Percentiles rank a stretch among this genome's conserved stretches.
Evolutionary conservation across 2,888 invertebrate species (phyloP).

Genomic region (Podabrus alpinus): DNA sequence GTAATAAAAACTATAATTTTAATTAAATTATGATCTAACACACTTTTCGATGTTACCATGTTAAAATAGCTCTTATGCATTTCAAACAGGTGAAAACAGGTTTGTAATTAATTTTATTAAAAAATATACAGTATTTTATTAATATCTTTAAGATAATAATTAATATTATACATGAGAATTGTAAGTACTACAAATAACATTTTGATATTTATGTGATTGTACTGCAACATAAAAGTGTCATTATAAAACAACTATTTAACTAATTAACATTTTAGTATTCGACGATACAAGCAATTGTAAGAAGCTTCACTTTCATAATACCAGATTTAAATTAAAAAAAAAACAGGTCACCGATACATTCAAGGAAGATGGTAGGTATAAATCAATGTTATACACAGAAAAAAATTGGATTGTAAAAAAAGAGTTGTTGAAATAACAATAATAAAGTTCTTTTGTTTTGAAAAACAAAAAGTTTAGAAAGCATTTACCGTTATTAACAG

Average conservation of each 20-base stretch:
- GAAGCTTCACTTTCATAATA: not conserved
- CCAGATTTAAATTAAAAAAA: not conserved
- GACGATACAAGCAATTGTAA: not conserved
- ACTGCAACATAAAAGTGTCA: not conserved
- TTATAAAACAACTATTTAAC: not conserved
- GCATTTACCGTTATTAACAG: not conserved
- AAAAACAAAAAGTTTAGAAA: not conserved
- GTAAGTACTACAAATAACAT: constrained; percentile 3
- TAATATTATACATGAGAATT: not conserved
- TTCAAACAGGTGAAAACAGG: not conserved
- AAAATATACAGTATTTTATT: not conserved
- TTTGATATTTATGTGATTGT: not conserved
- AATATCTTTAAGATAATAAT: constrained; percentile 3
- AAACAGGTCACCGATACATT: not conserved
- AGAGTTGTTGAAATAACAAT: not conserved
- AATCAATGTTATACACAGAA: not conserved
- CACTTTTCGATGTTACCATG: not conserved
- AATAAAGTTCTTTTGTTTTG: not conserved
- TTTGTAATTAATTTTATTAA: constrained; percentile 1
- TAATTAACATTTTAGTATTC: not conserved
- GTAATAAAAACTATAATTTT: constrained; percentile 3
- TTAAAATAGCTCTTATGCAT: not conserved
- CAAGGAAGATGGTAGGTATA: not conserved
- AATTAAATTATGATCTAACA: constrained; percentile 3
- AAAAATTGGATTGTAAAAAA: not conserved